Evolutionary conservation across 2,797 vertebrate species (phyloP).

Genomic region (Hyperoplus lanceolatus): DNA sequence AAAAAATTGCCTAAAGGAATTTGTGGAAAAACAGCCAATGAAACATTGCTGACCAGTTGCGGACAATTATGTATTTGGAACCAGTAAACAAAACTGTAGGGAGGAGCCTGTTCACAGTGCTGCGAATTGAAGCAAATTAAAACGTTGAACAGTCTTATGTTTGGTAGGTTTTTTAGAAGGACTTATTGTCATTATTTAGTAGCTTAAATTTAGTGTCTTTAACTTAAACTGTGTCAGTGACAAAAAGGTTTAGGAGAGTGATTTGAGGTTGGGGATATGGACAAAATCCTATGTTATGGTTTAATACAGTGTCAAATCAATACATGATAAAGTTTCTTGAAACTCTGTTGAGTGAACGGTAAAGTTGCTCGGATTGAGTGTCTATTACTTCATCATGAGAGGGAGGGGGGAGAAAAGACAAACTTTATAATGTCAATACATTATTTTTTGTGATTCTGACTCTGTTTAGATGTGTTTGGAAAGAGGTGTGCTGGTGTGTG

Average conservation of each 20-base stretch:
- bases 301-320: neutral
- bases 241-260: neutral
- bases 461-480: conserved; percentile 10
- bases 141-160: too few relatives aligned
- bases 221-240: neutral
- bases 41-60: conserved; percentile 32
- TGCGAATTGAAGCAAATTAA: neutral
- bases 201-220: neutral
- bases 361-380: conserved; percentile 75
- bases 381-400: conserved; percentile 65
- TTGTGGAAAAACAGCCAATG: conserved; percentile 26
- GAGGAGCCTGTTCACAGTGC: neutral
- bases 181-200: neutral
- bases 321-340: neutral
- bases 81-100: neutral
- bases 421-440: conserved; percentile 15
- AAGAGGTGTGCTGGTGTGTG: conserved; percentile 15
- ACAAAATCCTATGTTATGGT: neutral
- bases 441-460: neutral
- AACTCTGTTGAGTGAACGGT: neutral
- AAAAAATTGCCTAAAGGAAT: conserved; percentile 22
- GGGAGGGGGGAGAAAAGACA: conserved; percentile 20
- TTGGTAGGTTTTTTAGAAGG: neutral
- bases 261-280: neutral
- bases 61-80: conserved; percentile 25